Evolutionary conservation across 1,140 invertebrate genomes (phyloP).

Genomic region (Cydia strobilella): DNA sequence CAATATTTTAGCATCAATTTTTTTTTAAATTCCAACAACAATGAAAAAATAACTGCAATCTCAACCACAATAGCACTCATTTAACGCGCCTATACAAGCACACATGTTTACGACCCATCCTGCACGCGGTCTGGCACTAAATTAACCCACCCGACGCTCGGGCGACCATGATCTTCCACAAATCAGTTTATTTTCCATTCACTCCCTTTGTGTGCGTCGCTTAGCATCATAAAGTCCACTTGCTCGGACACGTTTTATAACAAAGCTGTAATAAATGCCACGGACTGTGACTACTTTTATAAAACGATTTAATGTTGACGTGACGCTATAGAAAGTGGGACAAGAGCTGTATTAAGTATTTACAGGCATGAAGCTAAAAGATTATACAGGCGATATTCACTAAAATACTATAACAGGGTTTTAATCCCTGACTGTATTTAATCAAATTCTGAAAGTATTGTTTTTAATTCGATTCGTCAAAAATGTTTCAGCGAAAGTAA

Average conservation of each 20-base stretch:
- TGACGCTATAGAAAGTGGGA: slow-evolving; percentile 10
- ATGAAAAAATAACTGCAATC: slow-evolving; percentile 1
- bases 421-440: not conserved
- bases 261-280: slow-evolving; percentile 29
- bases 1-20: too few relatives aligned
- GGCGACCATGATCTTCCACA: slow-evolving; percentile 27
- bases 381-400: not conserved
- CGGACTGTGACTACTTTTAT: slow-evolving; percentile 11
- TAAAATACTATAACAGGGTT: slow-evolving; percentile 3
- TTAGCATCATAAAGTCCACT: slow-evolving; percentile 30
- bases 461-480: too few relatives aligned
- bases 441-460: too few relatives aligned
- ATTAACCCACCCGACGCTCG: slow-evolving; percentile 17
- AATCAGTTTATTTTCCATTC: slow-evolving; percentile 32
- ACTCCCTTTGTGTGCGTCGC: slow-evolving; percentile 26
- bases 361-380: not conserved
- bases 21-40: not conserved
- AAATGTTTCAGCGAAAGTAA: not conserved
- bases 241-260: slow-evolving; percentile 24
- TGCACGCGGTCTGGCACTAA: slow-evolving; percentile 13
- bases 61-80: slow-evolving; percentile 8
- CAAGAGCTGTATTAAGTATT: not conserved
- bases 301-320: slow-evolving; percentile 19
- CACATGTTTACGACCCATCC: slow-evolving; percentile 15
- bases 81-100: not conserved